These are phyloP conservation scores for Entosphenus tridentatus DNA, from an alignment of 2,113 vertebrate genomes.

Conservation along the genomic window DNA sequence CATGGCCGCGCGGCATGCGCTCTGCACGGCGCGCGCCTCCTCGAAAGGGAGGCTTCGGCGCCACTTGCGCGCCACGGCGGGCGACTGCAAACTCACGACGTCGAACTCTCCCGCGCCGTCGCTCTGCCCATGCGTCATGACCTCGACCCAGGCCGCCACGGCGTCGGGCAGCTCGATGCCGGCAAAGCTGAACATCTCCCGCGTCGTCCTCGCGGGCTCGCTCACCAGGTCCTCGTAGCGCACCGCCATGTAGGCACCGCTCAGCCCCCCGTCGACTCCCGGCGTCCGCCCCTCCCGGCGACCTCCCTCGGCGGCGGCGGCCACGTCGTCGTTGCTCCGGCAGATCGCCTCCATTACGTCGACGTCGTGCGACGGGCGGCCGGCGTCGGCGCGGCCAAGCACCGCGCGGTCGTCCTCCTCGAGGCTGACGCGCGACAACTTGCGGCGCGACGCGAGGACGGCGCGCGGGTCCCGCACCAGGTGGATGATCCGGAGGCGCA, in stretches of 20 bases:
- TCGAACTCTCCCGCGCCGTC: neutral
- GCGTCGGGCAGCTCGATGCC: neutral
- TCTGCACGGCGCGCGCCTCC: conserved; percentile 8
- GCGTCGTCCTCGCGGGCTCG: neutral
- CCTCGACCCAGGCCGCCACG: conserved; percentile 3
- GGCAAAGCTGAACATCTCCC: conserved; percentile 5
- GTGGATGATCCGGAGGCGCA: conserved; percentile 8
- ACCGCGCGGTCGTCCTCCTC: conserved; percentile 1
- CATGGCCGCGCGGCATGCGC: conserved; percentile 6
- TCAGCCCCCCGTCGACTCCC: neutral
- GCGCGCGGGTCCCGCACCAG: conserved; percentile 9
- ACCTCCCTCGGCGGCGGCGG: neutral
- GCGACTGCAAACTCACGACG: neutral
- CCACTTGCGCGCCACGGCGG: conserved; percentile 6
- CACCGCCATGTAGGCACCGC: conserved; percentile 4
- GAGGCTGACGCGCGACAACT: neutral
- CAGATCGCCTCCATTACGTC: conserved; percentile 6
- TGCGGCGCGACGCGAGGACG: neutral
- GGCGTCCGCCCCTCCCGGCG: neutral
- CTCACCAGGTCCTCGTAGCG: conserved; percentile 9
- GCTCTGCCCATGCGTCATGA: conserved; percentile 8
- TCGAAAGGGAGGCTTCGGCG: conserved; percentile 6
- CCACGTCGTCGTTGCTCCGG: conserved; percentile 4
- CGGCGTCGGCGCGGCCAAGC: neutral
- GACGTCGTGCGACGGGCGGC: neutral